Evolutionary conservation across 2,888 invertebrate species (phyloP), one percentile per base, ranked within the genome.

Genomic region (Lepidocyrtoides sp.): DNA sequence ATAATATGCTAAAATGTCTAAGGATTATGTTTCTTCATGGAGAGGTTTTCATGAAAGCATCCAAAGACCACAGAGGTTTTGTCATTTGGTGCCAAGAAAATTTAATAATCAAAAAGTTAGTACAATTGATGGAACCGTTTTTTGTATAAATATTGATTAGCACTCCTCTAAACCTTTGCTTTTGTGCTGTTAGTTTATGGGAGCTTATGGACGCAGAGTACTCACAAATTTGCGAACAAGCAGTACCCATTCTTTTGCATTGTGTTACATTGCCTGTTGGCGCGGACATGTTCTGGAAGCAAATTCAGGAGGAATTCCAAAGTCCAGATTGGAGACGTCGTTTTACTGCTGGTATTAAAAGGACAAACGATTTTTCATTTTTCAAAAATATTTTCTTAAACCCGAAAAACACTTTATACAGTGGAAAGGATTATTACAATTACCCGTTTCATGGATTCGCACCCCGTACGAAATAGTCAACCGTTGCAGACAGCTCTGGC

Each of bases 71-170:
- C 95, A 96, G 97, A 94, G 98, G 98, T 84, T 98, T 99, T 95
- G 97, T 99, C 91, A 98, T 98, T 94, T 99, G 98, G 98, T 98
- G 98, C 93, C 99, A 99, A 95, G 98, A 99, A 95, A 99, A 99
- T 95, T 96, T 98, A 51, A 96, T 99, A 2, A 98, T 99, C 92
- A 98, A 98, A 95, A 98, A 98, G 98, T 98, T 95, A 95, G 91
- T 36, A n/a, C n/a, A 0, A 14, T 32, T 14, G 29, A 29, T n/a
- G n/a, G n/a, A n/a, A n/a, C n/a, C n/a, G n/a, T n/a, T n/a, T n/a
- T n/a, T n/a, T n/a, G n/a, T n/a, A n/a, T n/a, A n/a, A n/a, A n/a
- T n/a, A n/a, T n/a, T n/a, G n/a, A n/a, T n/a, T n/a, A n/a, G n/a
- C n/a, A n/a, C n/a, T n/a, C n/a, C n/a, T n/a, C n/a, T n/a, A n/a